Evolutionary conservation across 2,888 invertebrate genomes (phyloP).

Genomic region (Cinara cedri): DNA sequence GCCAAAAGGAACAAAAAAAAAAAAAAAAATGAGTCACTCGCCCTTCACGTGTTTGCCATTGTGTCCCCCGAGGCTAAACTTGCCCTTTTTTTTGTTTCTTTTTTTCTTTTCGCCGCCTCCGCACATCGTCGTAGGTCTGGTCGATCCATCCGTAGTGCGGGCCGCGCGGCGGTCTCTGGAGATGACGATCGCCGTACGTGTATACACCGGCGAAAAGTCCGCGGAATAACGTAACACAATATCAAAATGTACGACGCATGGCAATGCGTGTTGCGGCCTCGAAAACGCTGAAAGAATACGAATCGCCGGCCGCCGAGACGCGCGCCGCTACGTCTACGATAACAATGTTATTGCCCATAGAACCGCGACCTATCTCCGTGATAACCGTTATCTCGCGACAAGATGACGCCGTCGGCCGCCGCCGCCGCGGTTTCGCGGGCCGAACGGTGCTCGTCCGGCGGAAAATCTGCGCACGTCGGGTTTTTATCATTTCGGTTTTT

Average conservation of each 20-base stretch:
- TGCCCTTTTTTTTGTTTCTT: constrained; percentile 28
- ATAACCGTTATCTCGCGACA: too few species aligned
- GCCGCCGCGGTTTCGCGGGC: too few species aligned
- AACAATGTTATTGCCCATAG: too few species aligned
- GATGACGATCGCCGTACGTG: background rate
- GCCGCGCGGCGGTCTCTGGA: constrained; percentile 19
- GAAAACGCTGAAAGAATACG: background rate
- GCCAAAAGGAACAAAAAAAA: constrained; percentile 10
- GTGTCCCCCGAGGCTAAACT: constrained; percentile 52
- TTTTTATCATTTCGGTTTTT: background rate
- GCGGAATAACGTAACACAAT: background rate
- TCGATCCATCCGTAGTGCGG: background rate
- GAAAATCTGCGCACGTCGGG: background rate
- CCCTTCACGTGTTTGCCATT: constrained; percentile 47
- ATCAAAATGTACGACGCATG: background rate
- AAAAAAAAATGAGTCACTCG: constrained; percentile 53
- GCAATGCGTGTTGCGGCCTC: too few species aligned
- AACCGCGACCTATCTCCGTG: too few species aligned
- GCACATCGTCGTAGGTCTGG: constrained; percentile 21
- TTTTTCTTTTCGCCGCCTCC: background rate
- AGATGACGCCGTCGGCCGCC: too few species aligned
- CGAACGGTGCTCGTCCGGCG: constrained; percentile 2
- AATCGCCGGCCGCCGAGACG: too few species aligned
- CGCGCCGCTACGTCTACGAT: too few species aligned
- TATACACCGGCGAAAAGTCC: too few species aligned